Conservation (phyloP, 2,113 vertebrate species). For the Corythaixoides concolor region DNA sequence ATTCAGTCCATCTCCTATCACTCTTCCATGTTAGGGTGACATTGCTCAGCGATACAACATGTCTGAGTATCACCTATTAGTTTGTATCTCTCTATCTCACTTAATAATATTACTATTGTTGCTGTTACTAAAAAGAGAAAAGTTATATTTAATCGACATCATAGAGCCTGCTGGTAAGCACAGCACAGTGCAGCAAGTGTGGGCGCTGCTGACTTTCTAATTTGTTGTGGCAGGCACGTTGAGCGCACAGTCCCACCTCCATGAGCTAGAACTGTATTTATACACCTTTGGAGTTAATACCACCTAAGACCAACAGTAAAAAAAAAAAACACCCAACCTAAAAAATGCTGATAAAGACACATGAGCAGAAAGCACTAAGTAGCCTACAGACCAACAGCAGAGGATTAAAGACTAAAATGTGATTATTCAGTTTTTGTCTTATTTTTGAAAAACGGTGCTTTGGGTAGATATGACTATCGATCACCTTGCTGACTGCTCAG, state of each 20-base stretch:
- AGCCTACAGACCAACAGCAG: background rate
- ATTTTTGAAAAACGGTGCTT: background rate
- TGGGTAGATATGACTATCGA: background rate
- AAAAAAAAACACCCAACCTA: background rate
- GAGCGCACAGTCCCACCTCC: background rate
- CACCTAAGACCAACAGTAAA: background rate
- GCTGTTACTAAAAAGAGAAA: background rate
- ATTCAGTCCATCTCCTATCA: background rate
- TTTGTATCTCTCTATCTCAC: background rate
- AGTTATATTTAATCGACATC: background rate
- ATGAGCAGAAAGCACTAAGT: background rate
- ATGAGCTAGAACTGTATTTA: background rate
- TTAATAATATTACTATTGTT: background rate
- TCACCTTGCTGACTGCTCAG: background rate
- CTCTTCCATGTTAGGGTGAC: background rate
- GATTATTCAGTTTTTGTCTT: background rate
- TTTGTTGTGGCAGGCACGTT: background rate
- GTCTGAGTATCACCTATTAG: background rate
- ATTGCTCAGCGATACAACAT: background rate
- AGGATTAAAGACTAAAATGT: background rate
- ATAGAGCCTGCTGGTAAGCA: background rate
- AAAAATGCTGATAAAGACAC: background rate
- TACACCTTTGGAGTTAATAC: background rate
- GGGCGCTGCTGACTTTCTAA: background rate
- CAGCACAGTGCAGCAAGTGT: background rate